These are phyloP conservation scores for Zaprionus africanus DNA, from an alignment of 1,140 invertebrate genomes.

Conservation along the genomic window DNA sequence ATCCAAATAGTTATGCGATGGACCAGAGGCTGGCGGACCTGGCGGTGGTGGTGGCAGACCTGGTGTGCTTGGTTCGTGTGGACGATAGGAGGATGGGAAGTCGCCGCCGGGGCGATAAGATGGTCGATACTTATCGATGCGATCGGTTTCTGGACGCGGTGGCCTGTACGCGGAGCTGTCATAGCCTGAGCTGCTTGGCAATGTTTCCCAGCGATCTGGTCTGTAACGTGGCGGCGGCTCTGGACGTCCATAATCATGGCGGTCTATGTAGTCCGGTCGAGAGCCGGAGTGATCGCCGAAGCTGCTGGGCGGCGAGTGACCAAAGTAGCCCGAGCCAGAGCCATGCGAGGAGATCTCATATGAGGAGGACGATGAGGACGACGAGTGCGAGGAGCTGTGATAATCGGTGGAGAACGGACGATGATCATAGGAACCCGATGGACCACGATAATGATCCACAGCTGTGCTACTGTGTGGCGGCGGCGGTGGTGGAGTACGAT, in stretches of 20 bases:
- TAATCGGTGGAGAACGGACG: constrained; percentile 68
- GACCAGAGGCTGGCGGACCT: constrained; percentile 42
- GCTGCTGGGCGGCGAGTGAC: constrained; percentile 73
- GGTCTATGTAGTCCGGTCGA: constrained; percentile 67
- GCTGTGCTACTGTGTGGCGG: constrained; percentile 61
- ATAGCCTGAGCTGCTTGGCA: constrained; percentile 79
- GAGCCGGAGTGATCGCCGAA: constrained; percentile 59
- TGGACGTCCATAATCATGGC: constrained; percentile 62
- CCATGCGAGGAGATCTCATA: constrained; percentile 77
- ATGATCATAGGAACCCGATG: constrained; percentile 73
- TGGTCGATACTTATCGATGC: constrained; percentile 71
- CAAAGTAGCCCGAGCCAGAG: constrained; percentile 70
- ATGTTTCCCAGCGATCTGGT: constrained; percentile 75
- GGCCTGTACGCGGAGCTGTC: constrained; percentile 65
- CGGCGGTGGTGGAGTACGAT: constrained; percentile 33
- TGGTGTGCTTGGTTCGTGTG: constrained; percentile 18
- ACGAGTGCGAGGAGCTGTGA: constrained; percentile 60
- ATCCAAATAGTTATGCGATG: constrained; percentile 72
- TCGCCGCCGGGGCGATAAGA: constrained; percentile 72
- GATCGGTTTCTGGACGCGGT: constrained; percentile 64
- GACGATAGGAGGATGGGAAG: constrained; percentile 74
- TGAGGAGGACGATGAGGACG: constrained; percentile 48
- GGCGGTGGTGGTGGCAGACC: constrained; percentile 12
- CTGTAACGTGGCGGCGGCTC: constrained; percentile 41
- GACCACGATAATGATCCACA: constrained; percentile 78